Evolutionary conservation across 2,797 vertebrate genomes (phyloP), one percentile per base, ranked within the genome.

Genomic region (Acipenser transmontanus): DNA sequence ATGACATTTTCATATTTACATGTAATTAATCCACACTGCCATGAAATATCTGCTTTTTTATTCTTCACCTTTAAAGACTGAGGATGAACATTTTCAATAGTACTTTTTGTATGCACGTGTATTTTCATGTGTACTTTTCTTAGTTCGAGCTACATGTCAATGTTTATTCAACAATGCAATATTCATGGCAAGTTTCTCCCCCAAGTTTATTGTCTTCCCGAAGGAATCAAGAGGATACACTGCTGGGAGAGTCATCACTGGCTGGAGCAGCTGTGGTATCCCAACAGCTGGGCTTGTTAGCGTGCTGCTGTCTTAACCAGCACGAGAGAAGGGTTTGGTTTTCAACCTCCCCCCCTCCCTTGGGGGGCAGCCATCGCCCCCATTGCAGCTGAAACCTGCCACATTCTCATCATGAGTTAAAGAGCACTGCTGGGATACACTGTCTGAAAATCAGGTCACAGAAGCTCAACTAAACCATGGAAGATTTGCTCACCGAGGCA

Each of bases 211-310:
- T 13, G 56, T 70, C 61, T 59, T 69, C 73, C 75, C 73, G 52
- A 69, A 69, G 67, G 74, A 73, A 13, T 75, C 69, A 69, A 66
- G 72, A 74, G 68, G 60, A 72, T 77, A 73, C 72, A 79, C 69
- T 82, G 73, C 70, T 65, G 34, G 34, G 66, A 8, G 10, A 62
- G 59, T 59, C 56, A 63, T 69, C 47, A 34, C 70, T 48, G 0
- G 64, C 70, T 48, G 0, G 64, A 81, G 71, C 79, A 76, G 75
- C 61, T 78, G 73, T 63, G 61, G 13, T 49, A 50, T 49, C 59
- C 50, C 13, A 69, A 68, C 78, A 80, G 71, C 72, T 80, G 70
- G 34, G 64, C 68, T 60, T 8, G 51, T 52, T 12, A 11, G 59
- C 50, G 8, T 49, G 2, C n/a, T 9, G 34, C 56, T 10, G 52